phyloP scores from a whole-genome alignment of 1,140 invertebrate species.

The Varroa destructor region DNA sequence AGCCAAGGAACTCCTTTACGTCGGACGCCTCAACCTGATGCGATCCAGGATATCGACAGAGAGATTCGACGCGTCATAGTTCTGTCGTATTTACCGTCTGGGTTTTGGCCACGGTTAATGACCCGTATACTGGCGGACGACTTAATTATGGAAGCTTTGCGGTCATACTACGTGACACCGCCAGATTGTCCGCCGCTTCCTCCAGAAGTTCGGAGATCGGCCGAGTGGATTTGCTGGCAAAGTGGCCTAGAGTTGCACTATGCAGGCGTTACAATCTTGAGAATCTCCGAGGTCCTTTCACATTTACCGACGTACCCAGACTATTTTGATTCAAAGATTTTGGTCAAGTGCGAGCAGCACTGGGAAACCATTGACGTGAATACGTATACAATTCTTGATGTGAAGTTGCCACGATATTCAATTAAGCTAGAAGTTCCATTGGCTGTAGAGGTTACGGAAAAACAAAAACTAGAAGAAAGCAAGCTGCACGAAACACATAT shows the following conservation, averaged over 20 bases:
- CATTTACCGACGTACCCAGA: constrained; percentile 37
- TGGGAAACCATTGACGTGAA: constrained; percentile 29
- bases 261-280: constrained; percentile 61
- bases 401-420: not conserved
- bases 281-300: constrained; percentile 65
- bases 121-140: constrained; percentile 81
- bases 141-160: constrained; percentile 63
- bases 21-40: not conserved
- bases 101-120: constrained; percentile 91
- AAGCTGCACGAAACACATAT: constrained; percentile 21
- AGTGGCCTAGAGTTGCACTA: constrained; percentile 76
- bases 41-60: constrained; percentile 28
- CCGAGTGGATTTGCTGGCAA: constrained; percentile 90
- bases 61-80: constrained; percentile 50
- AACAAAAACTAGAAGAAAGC: constrained; percentile 9
- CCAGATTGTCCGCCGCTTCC: constrained; percentile 51
- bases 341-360: constrained; percentile 25
- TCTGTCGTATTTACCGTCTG: constrained; percentile 92
- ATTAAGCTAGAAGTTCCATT: constrained; percentile 14
- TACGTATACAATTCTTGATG: constrained; percentile 22
- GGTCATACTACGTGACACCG: constrained; percentile 52
- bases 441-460: not conserved
- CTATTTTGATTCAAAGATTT: constrained; percentile 34
- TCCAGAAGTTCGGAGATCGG: constrained; percentile 48
- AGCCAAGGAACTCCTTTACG: constrained; percentile 13